These are phyloP conservation scores for Forbesichthys papilliferus DNA, from an alignment of 2,113 vertebrate genomes.

Conservation along the genomic window DNA sequence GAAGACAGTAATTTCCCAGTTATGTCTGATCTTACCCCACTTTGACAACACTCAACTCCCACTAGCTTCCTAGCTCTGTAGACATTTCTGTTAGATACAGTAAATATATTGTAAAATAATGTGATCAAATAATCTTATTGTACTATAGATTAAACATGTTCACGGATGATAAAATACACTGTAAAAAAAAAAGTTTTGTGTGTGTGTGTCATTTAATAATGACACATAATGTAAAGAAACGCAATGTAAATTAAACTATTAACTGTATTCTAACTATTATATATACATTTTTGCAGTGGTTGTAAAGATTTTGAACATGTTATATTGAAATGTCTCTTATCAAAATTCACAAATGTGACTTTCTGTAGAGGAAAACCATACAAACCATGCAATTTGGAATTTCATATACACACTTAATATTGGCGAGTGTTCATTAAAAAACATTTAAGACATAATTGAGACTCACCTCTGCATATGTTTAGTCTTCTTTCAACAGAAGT, in stretches of 20 bases:
- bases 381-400: background rate
- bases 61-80: background rate
- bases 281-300: too few relatives aligned
- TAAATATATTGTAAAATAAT: background rate
- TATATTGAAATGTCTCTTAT: background rate
- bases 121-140: background rate
- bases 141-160: too few relatives aligned
- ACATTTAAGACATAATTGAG: constrained; percentile 32
- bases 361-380: background rate
- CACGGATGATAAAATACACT: too few relatives aligned
- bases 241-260: too few relatives aligned
- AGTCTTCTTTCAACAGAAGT: constrained; percentile 32
- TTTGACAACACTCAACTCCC: constrained; percentile 13
- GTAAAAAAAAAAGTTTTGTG: too few relatives aligned
- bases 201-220: too few relatives aligned
- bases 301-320: too few relatives aligned
- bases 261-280: too few relatives aligned
- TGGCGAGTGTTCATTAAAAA: background rate
- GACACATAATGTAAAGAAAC: too few relatives aligned
- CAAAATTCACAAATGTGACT: background rate
- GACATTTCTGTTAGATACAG: background rate
- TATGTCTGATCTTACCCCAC: constrained; percentile 17
- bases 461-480: constrained; percentile 54
- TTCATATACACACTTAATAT: too few relatives aligned
- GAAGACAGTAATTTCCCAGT: constrained; percentile 46